These are phyloP conservation scores for Aegithalos caudatus DNA, from an alignment of 2,113 vertebrate genomes.

Conservation along the genomic window DNA sequence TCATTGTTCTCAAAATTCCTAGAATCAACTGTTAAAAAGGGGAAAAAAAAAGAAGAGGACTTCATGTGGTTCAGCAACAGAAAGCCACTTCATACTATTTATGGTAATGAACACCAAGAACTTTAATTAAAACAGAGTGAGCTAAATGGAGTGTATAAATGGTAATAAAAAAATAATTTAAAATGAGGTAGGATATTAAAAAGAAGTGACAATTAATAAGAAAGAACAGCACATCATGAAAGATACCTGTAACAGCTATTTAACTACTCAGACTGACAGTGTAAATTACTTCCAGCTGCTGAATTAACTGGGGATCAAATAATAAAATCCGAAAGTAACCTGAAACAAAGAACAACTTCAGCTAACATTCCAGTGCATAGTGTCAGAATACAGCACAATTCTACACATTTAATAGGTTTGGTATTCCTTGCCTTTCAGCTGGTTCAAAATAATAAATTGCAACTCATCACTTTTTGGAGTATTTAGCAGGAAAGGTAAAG, in stretches of 20 bases:
- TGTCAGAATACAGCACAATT: not conserved
- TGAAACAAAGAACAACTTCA: not conserved
- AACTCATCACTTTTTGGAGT: not conserved
- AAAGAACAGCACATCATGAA: not conserved
- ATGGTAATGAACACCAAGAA: not conserved
- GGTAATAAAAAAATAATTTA: not conserved
- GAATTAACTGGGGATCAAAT: not conserved
- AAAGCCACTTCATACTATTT: constrained; percentile 23
- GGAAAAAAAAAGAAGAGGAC: not conserved
- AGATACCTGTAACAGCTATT: not conserved
- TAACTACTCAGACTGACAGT: not conserved
- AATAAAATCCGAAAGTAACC: not conserved
- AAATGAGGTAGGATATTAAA: constrained; percentile 41
- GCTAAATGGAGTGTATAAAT: not conserved
- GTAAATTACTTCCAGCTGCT: not conserved
- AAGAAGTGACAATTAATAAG: constrained; percentile 14
- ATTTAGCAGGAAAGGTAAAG: not conserved
- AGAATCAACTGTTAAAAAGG: not conserved
- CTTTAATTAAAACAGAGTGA: constrained; percentile 18
- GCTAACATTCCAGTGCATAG: constrained; percentile 7
- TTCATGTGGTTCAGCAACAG: not conserved
- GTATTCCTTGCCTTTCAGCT: not conserved
- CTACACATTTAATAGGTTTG: not conserved
- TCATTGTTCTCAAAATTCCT: not conserved
- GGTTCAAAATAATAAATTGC: not conserved